phyloP scores from a whole-genome alignment of 2,888 invertebrate species.

The Margaritifera margaritifera region DNA sequence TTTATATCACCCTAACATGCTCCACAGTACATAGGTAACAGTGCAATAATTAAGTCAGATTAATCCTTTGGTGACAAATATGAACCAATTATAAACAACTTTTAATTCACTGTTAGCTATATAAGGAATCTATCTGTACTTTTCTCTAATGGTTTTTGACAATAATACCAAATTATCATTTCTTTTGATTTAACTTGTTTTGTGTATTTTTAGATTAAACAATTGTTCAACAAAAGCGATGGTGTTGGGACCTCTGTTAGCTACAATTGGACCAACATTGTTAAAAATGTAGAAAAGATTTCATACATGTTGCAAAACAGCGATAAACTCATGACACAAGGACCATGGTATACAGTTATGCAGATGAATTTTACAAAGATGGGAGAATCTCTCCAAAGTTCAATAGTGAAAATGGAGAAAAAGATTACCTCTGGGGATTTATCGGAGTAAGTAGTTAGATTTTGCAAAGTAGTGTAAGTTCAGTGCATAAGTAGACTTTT shows the following conservation, averaged over 20 bases:
- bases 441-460: neutral
- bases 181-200: neutral
- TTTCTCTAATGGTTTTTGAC: no score
- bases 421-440: neutral
- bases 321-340: constrained; percentile 1
- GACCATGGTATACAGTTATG: constrained; percentile 12
- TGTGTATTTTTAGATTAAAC: constrained; percentile 9
- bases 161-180: neutral
- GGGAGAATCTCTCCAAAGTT: constrained; percentile 6
- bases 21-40: no score
- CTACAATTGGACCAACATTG: constrained; percentile 25
- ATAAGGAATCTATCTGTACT: no score
- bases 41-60: no score
- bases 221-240: neutral
- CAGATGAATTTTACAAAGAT: constrained; percentile 14
- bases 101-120: no score
- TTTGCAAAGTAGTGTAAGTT: no score
- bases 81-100: no score
- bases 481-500: no score
- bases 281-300: constrained; percentile 21
- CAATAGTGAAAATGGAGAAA: neutral
- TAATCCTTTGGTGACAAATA: no score
- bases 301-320: constrained; percentile 13
- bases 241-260: neutral
- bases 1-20: no score